A percentile compares a stretch with the other conserved stretches of the same genome.
phyloP scores from a whole-genome alignment of 2,888 invertebrate species.

The Volucella inflata region DNA sequence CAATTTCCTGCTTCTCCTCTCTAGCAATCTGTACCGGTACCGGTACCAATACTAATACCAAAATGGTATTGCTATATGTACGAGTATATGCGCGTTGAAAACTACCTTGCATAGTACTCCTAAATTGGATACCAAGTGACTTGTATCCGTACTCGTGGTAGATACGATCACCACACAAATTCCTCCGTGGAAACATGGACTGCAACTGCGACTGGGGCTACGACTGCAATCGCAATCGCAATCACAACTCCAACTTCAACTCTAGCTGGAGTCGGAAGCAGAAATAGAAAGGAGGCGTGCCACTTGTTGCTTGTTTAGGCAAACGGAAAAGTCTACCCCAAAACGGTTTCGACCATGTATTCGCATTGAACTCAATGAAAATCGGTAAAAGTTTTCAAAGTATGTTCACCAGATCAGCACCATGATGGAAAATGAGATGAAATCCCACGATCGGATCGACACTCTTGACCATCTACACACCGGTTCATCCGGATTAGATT shows the following conservation, averaged over 20 bases:
- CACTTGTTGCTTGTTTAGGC: slow-evolving; percentile 46
- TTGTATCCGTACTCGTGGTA: slow-evolving; percentile 16
- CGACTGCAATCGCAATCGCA: background rate
- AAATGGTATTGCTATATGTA: background rate
- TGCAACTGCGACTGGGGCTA: background rate
- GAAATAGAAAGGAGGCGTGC: slow-evolving; percentile 68
- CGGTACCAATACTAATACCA: no score
- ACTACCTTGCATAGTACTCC: slow-evolving; percentile 22
- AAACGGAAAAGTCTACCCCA: slow-evolving; percentile 27
- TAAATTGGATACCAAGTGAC: slow-evolving; percentile 42
- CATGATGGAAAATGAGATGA: slow-evolving; percentile 26
- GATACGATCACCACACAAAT: slow-evolving; percentile 36
- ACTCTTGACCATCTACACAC: slow-evolving; percentile 12
- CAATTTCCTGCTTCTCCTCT: slow-evolving; percentile 55
- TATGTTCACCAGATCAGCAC: slow-evolving; percentile 9
- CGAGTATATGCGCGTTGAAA: slow-evolving; percentile 15
- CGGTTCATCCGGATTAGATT: slow-evolving; percentile 35
- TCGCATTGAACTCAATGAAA: slow-evolving; percentile 12
- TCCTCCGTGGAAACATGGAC: slow-evolving; percentile 19
- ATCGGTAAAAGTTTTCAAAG: slow-evolving; percentile 46
- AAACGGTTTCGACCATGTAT: background rate
- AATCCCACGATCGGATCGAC: slow-evolving; percentile 51
- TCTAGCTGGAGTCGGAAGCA: slow-evolving; percentile 42
- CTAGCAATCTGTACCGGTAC: slow-evolving; percentile 1
- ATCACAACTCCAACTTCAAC: background rate